Percentiles rank a stretch among this genome's conserved stretches.
Evolutionary conservation across 2,888 invertebrate species (phyloP).

Genomic region (Lucinisca nassula): DNA sequence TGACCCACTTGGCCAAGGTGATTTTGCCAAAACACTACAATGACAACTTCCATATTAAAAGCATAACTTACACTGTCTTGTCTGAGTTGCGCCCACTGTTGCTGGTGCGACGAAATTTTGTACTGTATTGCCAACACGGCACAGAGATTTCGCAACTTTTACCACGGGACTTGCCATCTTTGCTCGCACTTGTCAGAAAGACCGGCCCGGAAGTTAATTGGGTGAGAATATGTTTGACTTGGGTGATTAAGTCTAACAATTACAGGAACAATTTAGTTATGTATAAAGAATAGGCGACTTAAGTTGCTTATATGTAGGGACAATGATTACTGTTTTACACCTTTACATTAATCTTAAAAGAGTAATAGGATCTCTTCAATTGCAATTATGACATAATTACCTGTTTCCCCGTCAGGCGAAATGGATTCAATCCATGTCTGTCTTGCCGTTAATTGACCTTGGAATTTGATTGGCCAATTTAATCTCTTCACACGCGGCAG

Average conservation of each 20-base stretch:
- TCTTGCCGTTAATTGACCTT: conserved; percentile 68
- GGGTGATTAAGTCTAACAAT: no score
- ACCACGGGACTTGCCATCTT: conserved; percentile 83
- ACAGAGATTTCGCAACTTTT: conserved; percentile 78
- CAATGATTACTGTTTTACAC: no score
- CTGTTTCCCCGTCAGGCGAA: background rate
- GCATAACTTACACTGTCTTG: conserved; percentile 84
- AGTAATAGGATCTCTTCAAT: no score
- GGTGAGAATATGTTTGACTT: background rate
- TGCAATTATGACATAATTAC: no score
- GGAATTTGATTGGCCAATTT: conserved; percentile 75
- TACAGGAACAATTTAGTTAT: no score
- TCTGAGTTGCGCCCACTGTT: conserved; percentile 74
- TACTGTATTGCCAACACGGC: conserved; percentile 76
- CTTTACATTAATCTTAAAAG: no score
- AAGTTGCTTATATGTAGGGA: no score
- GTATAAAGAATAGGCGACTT: no score
- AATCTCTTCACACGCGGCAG: conserved; percentile 55
- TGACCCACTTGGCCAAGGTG: background rate
- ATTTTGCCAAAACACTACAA: background rate
- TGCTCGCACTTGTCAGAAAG: conserved; percentile 64
- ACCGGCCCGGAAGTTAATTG: conserved; percentile 71
- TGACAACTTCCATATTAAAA: background rate
- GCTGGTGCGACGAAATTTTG: conserved; percentile 81
- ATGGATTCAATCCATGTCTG: conserved; percentile 4